These are phyloP conservation scores for Ennomos erosarius DNA, from an alignment of 2,888 invertebrate genomes.

Conservation along the genomic window DNA sequence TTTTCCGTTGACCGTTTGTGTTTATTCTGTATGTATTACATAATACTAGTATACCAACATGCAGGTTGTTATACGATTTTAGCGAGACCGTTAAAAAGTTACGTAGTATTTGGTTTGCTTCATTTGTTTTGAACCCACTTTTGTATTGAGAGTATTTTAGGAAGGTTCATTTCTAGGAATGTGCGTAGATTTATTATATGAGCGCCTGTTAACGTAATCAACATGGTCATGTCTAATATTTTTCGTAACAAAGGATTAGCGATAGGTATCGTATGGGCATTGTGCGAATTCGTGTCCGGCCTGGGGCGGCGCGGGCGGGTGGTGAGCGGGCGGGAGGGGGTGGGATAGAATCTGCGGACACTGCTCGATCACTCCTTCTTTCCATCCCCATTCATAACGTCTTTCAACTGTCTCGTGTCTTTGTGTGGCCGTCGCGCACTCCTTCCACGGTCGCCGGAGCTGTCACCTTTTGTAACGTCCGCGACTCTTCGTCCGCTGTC, in stretches of 20 bases:
- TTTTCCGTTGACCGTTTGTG: slow-evolving; percentile 64
- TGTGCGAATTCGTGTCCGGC: slow-evolving; percentile 46
- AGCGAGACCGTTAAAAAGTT: too few relatives aligned
- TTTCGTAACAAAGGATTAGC: slow-evolving; percentile 64
- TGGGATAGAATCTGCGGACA: slow-evolving; percentile 53
- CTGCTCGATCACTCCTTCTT: slow-evolving; percentile 81
- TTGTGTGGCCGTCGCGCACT: slow-evolving; percentile 67
- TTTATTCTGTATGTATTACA: slow-evolving; percentile 9
- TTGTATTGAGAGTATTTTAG: too few relatives aligned
- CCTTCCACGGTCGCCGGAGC: slow-evolving; percentile 67
- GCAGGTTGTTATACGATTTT: not conserved
- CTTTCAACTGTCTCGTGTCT: slow-evolving; percentile 75
- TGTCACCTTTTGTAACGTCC: slow-evolving; percentile 78
- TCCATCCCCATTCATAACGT: slow-evolving; percentile 77
- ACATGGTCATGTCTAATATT: slow-evolving; percentile 29
- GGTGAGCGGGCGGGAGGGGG: slow-evolving; percentile 31
- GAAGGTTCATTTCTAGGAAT: too few relatives aligned
- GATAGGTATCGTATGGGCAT: slow-evolving; percentile 50
- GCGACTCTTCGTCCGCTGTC: slow-evolving; percentile 76
- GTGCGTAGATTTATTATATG: too few relatives aligned
- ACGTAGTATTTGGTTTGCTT: too few relatives aligned
- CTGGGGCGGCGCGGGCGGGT: slow-evolving; percentile 32
- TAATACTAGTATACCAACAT: not conserved
- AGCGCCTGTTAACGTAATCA: slow-evolving; percentile 3
- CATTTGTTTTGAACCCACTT: too few relatives aligned